Evolutionary conservation across 2,797 vertebrate genomes (phyloP).

Genomic region (Heterohyrax brucei): DNA sequence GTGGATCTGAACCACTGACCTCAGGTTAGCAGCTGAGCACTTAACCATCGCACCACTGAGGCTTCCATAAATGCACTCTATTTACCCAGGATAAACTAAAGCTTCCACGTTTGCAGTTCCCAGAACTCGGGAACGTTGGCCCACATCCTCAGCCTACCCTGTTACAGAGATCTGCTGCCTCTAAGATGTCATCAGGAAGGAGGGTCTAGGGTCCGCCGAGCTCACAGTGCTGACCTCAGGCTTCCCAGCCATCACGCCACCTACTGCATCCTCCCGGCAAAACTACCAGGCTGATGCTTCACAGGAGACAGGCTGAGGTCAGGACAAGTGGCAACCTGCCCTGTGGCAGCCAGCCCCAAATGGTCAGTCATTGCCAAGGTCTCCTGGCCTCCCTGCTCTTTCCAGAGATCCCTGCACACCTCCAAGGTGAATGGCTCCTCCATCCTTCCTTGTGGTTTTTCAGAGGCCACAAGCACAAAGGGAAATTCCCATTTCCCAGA

Average conservation of each 20-base stretch:
- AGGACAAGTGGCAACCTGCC: not conserved
- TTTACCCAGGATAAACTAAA: not conserved
- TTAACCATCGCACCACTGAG: too few relatives aligned
- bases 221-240: not conserved
- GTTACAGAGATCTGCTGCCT: too few relatives aligned
- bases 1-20: too few relatives aligned
- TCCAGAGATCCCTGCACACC: too few relatives aligned
- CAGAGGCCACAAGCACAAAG: accelerated
- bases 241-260: not conserved
- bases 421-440: not conserved
- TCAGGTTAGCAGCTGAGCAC: too few relatives aligned
- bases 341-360: not conserved
- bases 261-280: not conserved
- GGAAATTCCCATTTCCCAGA: not conserved
- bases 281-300: not conserved
- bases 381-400: not conserved
- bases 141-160: not conserved
- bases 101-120: not conserved
- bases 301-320: not conserved
- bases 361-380: not conserved
- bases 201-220: accelerated
- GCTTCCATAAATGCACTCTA: too few relatives aligned
- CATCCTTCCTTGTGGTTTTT: accelerated
- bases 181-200: not conserved
- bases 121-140: not conserved